A percentile compares a stretch with the other conserved stretches of the same genome.
These are phyloP conservation scores for Polymixis flavicincta DNA, from an alignment of 2,888 invertebrate genomes.

Conservation along the genomic window DNA sequence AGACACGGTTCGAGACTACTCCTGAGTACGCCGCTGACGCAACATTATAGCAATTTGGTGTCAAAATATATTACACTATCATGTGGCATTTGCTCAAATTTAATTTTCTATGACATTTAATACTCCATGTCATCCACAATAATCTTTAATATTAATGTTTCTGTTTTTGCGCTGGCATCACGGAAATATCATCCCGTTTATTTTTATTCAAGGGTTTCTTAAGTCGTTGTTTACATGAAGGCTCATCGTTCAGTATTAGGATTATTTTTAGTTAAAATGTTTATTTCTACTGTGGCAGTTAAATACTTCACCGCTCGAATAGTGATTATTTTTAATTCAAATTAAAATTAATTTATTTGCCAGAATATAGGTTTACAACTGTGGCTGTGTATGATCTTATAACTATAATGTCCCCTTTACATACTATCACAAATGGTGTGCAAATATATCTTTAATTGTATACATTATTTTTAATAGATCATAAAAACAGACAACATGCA, in stretches of 20 bases:
- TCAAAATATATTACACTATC: conserved; percentile 66
- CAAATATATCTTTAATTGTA: too few relatives aligned
- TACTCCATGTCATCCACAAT: conserved; percentile 55
- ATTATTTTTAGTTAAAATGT: conserved; percentile 40
- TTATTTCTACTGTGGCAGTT: conserved; percentile 19
- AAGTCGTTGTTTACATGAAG: not conserved
- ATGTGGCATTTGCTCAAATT: conserved; percentile 66
- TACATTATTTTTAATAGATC: too few relatives aligned
- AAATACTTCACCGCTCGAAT: not conserved
- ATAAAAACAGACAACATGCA: too few relatives aligned
- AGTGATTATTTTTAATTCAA: conserved; percentile 9
- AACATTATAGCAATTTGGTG: conserved; percentile 61
- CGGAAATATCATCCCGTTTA: conserved; percentile 67
- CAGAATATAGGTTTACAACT: too few relatives aligned
- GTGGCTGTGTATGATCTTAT: too few relatives aligned
- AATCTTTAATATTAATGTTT: conserved; percentile 58
- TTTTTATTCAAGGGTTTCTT: conserved; percentile 37
- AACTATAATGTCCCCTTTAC: too few relatives aligned
- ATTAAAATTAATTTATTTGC: too few relatives aligned
- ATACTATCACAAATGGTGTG: too few relatives aligned
- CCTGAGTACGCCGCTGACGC: conserved; percentile 60
- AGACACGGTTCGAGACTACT: conserved; percentile 59
- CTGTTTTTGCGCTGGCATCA: conserved; percentile 58
- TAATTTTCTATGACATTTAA: conserved; percentile 65
- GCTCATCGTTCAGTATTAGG: not conserved